Evolutionary conservation across 2,797 vertebrate genomes (phyloP).

Genomic region (Cyclura pinguis): DNA sequence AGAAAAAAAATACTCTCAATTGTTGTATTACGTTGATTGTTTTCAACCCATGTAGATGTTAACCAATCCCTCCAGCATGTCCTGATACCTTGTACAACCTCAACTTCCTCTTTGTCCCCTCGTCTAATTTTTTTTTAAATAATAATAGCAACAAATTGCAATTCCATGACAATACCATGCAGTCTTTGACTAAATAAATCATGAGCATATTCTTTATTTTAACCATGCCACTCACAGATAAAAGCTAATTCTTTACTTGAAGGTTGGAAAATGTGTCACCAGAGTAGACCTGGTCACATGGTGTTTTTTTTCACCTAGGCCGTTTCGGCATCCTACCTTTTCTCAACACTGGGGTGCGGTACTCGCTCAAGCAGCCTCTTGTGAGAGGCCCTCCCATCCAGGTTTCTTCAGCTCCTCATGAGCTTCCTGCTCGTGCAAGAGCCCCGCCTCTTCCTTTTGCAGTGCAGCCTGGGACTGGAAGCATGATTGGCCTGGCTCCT

Average conservation of each 20-base stretch:
- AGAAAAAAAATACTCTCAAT: fast-evolving
- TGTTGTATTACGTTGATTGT: background rate
- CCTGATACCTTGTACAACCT: background rate
- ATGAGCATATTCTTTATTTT: background rate
- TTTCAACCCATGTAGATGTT: background rate
- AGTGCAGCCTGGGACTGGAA: no score
- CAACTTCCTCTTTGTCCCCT: no score
- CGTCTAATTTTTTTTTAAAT: background rate
- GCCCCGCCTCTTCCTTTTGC: no score
- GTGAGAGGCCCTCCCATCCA: no score
- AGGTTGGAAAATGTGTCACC: background rate
- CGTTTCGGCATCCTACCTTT: no score
- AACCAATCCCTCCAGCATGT: background rate
- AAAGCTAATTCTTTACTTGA: background rate
- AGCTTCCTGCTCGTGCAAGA: no score
- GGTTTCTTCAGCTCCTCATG: no score
- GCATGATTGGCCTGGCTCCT: no score
- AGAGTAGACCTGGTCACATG: no score
- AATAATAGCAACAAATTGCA: background rate
- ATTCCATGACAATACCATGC: background rate
- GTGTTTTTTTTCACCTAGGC: no score
- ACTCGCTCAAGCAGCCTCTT: no score
- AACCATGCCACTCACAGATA: background rate
- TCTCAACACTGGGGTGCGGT: no score
- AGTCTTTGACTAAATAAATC: conserved; percentile 5